A percentile compares a stretch with the other conserved stretches of the same genome.
Conservation (phyloP, 2,113 vertebrate species). For the Myocastor coypus region DNA sequence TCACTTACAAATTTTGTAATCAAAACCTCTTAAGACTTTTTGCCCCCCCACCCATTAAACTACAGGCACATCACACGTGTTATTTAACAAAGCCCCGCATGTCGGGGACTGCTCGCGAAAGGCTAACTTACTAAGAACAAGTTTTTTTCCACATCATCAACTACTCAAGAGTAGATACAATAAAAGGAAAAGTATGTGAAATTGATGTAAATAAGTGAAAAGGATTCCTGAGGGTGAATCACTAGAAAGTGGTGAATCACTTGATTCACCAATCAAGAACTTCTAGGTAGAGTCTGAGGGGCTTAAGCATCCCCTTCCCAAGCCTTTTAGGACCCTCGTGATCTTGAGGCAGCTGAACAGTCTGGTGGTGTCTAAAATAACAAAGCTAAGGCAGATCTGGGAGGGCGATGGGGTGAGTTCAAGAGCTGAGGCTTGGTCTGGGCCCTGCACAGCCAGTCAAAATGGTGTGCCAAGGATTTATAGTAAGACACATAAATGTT, state of each 20-base stretch:
- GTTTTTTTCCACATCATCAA: not conserved
- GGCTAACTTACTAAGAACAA: too few species aligned
- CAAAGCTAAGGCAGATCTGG: not conserved
- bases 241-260: not conserved
- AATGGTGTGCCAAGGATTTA: too few species aligned
- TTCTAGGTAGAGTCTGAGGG: not conserved
- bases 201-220: not conserved
- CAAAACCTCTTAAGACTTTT: not conserved
- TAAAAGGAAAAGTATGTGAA: not conserved
- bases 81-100: not conserved
- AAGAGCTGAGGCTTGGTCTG: too few species aligned
- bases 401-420: too few species aligned
- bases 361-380: not conserved
- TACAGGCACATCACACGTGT: not conserved
- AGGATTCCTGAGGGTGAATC: not conserved
- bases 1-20: not conserved
- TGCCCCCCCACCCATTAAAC: not conserved
- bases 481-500: not conserved
- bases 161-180: not conserved
- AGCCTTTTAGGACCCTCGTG: not conserved
- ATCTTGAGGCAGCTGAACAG: not conserved
- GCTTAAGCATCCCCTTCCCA: fast-evolving
- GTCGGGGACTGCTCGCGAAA: not conserved
- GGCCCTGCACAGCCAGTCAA: too few species aligned
- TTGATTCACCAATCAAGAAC: not conserved